Evolutionary conservation across 1,140 invertebrate genomes (phyloP).

Genomic region (Phymastichus coffea): DNA sequence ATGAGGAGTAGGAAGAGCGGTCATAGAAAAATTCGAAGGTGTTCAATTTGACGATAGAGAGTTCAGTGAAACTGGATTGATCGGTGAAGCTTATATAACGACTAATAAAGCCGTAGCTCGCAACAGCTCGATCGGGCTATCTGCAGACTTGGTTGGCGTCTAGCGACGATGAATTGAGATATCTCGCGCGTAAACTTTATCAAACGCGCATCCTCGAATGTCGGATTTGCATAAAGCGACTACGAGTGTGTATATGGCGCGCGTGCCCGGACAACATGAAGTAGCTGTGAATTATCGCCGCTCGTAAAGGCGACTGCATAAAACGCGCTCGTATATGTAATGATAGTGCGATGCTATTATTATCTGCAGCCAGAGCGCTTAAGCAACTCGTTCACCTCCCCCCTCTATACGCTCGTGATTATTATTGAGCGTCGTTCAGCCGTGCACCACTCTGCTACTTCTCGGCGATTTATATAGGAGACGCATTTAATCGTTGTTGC

Average conservation of each 20-base stretch:
- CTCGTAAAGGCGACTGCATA: constrained; percentile 29
- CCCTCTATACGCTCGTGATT: constrained; percentile 1
- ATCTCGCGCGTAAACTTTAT: constrained; percentile 4
- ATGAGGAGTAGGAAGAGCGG: no score
- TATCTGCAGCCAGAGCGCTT: no score
- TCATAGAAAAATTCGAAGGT: no score
- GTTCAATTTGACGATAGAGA: no score
- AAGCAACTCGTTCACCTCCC: neutral
- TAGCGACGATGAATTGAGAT: constrained; percentile 9
- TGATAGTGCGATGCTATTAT: constrained; percentile 16
- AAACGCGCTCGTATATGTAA: constrained; percentile 15
- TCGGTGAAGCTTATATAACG: no score
- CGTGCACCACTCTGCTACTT: neutral
- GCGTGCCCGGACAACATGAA: neutral
- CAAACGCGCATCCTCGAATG: neutral
- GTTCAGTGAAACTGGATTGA: no score
- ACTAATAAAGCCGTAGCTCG: constrained; percentile 8
- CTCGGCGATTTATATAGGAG: neutral
- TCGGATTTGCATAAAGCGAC: constrained; percentile 8
- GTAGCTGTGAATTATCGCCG: constrained; percentile 15
- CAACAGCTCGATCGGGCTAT: neutral
- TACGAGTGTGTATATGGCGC: neutral
- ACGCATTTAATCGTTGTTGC: constrained; percentile 1
- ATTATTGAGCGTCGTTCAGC: constrained; percentile 1
- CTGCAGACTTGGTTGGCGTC: no score